Evolutionary conservation across 1,140 invertebrate genomes (phyloP), one percentile per base, ranked within the genome.

Genomic region (Saxidomus purpurata): DNA sequence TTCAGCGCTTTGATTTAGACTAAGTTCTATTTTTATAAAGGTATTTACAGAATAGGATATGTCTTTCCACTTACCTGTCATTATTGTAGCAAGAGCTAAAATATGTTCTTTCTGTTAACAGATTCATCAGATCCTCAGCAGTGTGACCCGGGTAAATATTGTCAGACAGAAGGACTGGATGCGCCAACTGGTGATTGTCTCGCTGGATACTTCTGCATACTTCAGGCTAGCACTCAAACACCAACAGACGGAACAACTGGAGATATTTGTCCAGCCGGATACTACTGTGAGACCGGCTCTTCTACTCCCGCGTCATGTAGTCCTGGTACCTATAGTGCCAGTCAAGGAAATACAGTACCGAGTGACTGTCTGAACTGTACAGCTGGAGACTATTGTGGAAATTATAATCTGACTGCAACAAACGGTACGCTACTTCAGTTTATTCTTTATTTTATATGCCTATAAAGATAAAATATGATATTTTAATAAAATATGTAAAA

Each of bases 91-190:
- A n/a, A 43, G 43, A 43, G 4, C 43, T 43, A 43, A 43, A 43
- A 43, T 15, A 43, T 43, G 43, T 4, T 34, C 28, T 84, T 31
- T 36, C 59, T 40, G 67, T 22, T 69, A 31, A 43, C 91, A 94
- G 94, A 93, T 59, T 95, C 94, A 19, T 92, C 91, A 34, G 92
- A 92, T 59, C 94, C 94, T 28, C 49, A 69, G 6, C 91, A 92
- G 17, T 95, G 95, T 87, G 92, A 93, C 38, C 93, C 93, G 49
- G 95, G 95, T 31, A 81, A 92, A 87, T 95, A 91, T 71, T 95
- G 95, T 84, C 93, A 94, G 74, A 92, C 92, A 47, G 91, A 92
- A 36, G 94, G 92, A 6, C 86, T 95, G 0, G 90, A 89, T 17
- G 61, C 69, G 3, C 94, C 94, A 17, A 94, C 94, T 28, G 94